phyloP scores from a whole-genome alignment of 2,797 vertebrate genomes.

The Catostomus latipinnis region DNA sequence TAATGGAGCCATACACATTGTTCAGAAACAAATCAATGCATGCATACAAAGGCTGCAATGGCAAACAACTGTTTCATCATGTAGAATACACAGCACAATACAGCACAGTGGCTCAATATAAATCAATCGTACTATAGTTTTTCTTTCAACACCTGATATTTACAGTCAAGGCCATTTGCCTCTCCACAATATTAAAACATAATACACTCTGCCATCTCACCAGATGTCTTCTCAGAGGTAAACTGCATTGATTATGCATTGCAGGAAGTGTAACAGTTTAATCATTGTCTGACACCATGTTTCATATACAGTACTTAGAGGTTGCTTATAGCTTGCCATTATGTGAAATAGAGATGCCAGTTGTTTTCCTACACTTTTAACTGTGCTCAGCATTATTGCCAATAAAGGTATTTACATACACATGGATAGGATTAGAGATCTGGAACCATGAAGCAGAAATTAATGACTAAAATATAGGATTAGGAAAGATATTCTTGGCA shows the following conservation, averaged over 20 bases:
- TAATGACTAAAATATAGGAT: background rate
- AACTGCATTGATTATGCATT: conserved; percentile 36
- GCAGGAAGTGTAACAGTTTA: conserved; percentile 36
- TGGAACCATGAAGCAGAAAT: background rate
- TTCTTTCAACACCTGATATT: conserved; percentile 60
- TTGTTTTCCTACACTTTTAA: conserved; percentile 14
- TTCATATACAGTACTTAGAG: conserved; percentile 29
- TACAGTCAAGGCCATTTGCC: conserved; percentile 66
- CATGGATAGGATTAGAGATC: background rate
- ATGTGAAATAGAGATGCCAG: conserved; percentile 62
- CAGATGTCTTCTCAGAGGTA: conserved; percentile 42
- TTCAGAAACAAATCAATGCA: background rate
- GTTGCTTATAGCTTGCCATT: conserved; percentile 41
- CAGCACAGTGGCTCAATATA: background rate
- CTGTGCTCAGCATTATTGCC: conserved; percentile 66
- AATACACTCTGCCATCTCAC: conserved; percentile 65
- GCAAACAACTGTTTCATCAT: background rate
- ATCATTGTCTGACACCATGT: conserved; percentile 35
- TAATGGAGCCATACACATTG: too few relatives aligned
- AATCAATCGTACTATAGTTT: conserved; percentile 35
- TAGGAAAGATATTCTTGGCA: background rate
- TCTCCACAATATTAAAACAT: conserved; percentile 54
- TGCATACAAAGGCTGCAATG: background rate
- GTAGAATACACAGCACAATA: background rate
- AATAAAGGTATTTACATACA: background rate